Evolutionary conservation across 2,888 invertebrate genomes (phyloP).

Genomic region (Girardia tigrina): DNA sequence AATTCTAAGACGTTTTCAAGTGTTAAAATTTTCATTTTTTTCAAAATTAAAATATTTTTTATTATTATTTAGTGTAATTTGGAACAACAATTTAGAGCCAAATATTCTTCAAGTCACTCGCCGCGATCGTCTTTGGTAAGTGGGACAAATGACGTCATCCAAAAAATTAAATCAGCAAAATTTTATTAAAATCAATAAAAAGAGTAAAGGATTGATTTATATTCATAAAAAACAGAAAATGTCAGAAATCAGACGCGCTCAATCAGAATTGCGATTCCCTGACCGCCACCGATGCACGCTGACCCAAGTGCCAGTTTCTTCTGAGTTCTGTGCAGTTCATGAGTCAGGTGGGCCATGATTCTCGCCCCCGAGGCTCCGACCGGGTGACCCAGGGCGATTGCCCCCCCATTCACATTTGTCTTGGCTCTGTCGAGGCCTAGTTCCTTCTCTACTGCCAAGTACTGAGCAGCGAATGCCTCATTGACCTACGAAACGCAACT

Average conservation of each 20-base stretch:
- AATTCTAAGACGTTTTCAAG: too few relatives aligned
- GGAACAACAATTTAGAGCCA: too few relatives aligned
- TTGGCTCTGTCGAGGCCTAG: slow-evolving; percentile 70
- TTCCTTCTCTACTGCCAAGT: slow-evolving; percentile 75
- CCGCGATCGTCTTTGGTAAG: too few relatives aligned
- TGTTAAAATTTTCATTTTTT: too few relatives aligned
- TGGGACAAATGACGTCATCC: too few relatives aligned
- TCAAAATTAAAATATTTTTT: too few relatives aligned
- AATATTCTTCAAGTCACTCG: too few relatives aligned
- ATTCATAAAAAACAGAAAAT: too few relatives aligned
- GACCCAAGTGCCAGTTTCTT: slow-evolving; percentile 77
- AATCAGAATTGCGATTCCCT: slow-evolving; percentile 81
- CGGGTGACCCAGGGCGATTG: slow-evolving; percentile 90
- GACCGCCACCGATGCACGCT: slow-evolving; percentile 95
- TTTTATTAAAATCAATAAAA: too few relatives aligned
- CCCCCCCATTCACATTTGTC: slow-evolving; percentile 84
- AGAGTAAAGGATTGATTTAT: too few relatives aligned
- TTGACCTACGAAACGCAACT: slow-evolving; percentile 62
- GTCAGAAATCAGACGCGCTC: slow-evolving; percentile 56
- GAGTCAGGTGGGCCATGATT: slow-evolving; percentile 75
- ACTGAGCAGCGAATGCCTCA: slow-evolving; percentile 92
- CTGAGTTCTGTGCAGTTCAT: slow-evolving; percentile 73
- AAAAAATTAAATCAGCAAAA: too few relatives aligned
- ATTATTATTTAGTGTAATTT: too few relatives aligned
- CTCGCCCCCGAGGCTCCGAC: slow-evolving; percentile 82